Evolutionary conservation across 1,140 invertebrate genomes (phyloP), one percentile per base, ranked within the genome.

Genomic region (Thrips palmi): DNA sequence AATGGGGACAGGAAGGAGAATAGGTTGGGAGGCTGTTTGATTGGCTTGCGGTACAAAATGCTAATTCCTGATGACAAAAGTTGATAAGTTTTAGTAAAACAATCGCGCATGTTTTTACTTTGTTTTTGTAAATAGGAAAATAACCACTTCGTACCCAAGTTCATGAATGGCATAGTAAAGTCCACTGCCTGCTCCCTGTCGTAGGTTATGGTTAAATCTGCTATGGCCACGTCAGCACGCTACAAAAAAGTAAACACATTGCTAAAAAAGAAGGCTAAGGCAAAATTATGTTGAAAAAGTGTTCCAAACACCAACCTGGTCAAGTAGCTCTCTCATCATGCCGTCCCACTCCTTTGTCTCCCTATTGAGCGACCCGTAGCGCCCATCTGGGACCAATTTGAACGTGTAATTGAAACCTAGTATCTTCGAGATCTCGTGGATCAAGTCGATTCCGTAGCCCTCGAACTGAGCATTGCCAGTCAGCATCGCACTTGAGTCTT

Each of bases 141-240:
- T 17, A 45, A 37, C 3, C 4, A 20, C 8, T 28, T 23, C 43
- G 57, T 52, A 67, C 69, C 87, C 36, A 92, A 65, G 59, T 91
- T 89, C 87, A 92, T 92, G 54, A 91, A 94, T 1, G 88, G 88
- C 70, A 88, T 88, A 6, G 86, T 92, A 54, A 93, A 94, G 57
- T 93, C 87, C 2, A 93, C 85, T 3, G 79, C 85, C 60, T 84
- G 73, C 47, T 83, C 78, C 21, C 84, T 62, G 49, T 88, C 83
- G 51, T 86, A 88, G 1, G 85, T 94, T 44, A 96, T 93, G 7
- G 89, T 92, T 4, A 96, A 64, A 65, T 92, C 88, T 1, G 81
- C 87, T 37, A 93, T 82, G 2, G 87, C 88, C 27, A 93, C 55
- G 62, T 94, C 89, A 4, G 87, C 87, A 53, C 77, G 77, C 62